phyloP scores from a whole-genome alignment of 2,113 vertebrate genomes.

The Galeopterus variegatus region DNA sequence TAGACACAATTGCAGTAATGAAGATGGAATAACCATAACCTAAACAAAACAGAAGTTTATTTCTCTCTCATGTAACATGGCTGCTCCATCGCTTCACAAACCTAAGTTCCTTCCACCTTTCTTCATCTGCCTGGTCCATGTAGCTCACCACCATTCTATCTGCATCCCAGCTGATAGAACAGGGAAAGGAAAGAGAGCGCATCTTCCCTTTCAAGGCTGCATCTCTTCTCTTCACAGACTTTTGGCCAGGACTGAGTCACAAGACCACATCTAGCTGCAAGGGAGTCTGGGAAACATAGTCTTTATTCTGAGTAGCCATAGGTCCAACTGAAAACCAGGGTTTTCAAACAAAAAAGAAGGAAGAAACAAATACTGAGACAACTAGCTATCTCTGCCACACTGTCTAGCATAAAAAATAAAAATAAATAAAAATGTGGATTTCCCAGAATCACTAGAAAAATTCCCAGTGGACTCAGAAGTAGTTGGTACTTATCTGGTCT shows the following conservation, averaged over 20 bases:
- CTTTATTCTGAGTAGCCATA: background rate
- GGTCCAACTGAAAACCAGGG: background rate
- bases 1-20: background rate
- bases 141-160: background rate
- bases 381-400: background rate
- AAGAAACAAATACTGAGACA: background rate
- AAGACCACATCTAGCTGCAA: background rate
- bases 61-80: background rate
- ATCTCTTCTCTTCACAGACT: background rate
- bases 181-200: background rate
- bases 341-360: conserved; percentile 11
- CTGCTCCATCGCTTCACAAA: background rate
- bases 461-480: background rate
- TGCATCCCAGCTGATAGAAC: background rate
- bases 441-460: conserved; percentile 31
- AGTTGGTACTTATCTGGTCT: background rate
- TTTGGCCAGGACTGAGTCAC: conserved; percentile 14
- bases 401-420: background rate
- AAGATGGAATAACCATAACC: background rate
- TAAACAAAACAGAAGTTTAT: conserved; percentile 20
- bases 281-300: conserved; percentile 13
- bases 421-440: background rate
- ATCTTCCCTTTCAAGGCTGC: background rate
- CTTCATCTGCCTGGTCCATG: background rate
- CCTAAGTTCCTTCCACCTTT: background rate